Evolutionary conservation across 2,888 invertebrate genomes (phyloP).

Genomic region (Melieria omissa): DNA sequence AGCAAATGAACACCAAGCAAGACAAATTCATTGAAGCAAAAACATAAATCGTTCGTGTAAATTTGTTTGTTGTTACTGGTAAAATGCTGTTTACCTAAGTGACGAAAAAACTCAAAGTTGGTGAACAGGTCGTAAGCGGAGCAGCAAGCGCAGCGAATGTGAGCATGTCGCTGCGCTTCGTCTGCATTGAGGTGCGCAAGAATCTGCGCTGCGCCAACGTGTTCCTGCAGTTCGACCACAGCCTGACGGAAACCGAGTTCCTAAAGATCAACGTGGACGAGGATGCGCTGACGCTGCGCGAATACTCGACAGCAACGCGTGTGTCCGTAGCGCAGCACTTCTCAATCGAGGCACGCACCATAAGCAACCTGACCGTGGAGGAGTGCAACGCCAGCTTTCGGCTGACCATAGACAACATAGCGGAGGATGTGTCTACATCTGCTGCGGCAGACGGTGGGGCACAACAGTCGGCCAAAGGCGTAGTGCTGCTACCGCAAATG

Average conservation of each 20-base stretch:
- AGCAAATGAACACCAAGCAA: no score
- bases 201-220: constrained; percentile 59
- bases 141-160: no score
- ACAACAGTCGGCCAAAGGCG: constrained; percentile 11
- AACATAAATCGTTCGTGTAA: no score
- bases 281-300: constrained; percentile 41
- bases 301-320: constrained; percentile 45
- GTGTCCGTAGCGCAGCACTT: constrained; percentile 48
- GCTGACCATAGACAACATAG: constrained; percentile 51
- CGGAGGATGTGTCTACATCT: constrained; percentile 10
- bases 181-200: constrained; percentile 61
- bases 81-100: no score
- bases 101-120: no score
- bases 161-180: constrained; percentile 48
- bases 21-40: no score
- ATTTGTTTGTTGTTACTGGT: no score
- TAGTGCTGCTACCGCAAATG: constrained; percentile 42
- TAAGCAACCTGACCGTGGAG: constrained; percentile 53
- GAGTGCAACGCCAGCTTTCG: constrained; percentile 58
- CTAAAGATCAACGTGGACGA: constrained; percentile 48
- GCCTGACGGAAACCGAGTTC: constrained; percentile 50
- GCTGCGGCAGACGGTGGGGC: background rate
- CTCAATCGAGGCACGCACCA: constrained; percentile 51
- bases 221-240: constrained; percentile 54
- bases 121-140: no score